Evolutionary conservation across 2,113 vertebrate genomes (phyloP).

Genomic region (Himantopus leucocephalus): DNA sequence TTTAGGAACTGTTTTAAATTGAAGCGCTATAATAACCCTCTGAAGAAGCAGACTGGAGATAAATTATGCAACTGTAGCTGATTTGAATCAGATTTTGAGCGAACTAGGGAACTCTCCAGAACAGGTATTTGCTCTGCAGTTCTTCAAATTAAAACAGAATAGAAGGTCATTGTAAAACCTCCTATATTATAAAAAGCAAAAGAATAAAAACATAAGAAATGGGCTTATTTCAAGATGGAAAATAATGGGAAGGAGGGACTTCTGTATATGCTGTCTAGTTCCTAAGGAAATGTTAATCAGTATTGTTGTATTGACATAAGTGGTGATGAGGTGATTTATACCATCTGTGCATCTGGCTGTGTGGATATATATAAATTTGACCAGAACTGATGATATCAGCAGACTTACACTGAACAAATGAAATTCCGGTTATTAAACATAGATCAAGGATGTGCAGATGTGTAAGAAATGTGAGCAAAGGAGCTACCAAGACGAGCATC

Average conservation of each 20-base stretch:
- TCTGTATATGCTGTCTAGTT: neutral
- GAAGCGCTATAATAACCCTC: slow-evolving; percentile 1
- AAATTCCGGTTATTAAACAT: neutral
- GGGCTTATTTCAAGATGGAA: neutral
- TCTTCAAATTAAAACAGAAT: slow-evolving; percentile 31
- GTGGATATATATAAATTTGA: neutral
- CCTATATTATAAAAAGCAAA: neutral
- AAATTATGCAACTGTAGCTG: slow-evolving; percentile 52
- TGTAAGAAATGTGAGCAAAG: neutral
- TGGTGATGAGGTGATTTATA: slow-evolving; percentile 29
- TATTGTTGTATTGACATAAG: neutral
- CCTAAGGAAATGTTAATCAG: neutral
- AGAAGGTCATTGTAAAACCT: neutral
- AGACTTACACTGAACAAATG: neutral
- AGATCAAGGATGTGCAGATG: neutral
- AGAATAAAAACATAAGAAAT: neutral
- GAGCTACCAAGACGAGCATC: neutral
- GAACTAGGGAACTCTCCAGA: slow-evolving; percentile 18
- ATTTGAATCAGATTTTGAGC: slow-evolving; percentile 35
- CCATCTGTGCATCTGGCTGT: slow-evolving; percentile 9
- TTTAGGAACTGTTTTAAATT: slow-evolving; percentile 36
- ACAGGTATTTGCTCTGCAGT: slow-evolving; percentile 40
- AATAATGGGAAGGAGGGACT: neutral
- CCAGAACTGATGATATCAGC: slow-evolving; percentile 29
- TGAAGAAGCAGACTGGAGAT: neutral